Evolutionary conservation across 2,888 invertebrate genomes (phyloP), one percentile per base, ranked within the genome.

Genomic region (Leuctra nigra): DNA sequence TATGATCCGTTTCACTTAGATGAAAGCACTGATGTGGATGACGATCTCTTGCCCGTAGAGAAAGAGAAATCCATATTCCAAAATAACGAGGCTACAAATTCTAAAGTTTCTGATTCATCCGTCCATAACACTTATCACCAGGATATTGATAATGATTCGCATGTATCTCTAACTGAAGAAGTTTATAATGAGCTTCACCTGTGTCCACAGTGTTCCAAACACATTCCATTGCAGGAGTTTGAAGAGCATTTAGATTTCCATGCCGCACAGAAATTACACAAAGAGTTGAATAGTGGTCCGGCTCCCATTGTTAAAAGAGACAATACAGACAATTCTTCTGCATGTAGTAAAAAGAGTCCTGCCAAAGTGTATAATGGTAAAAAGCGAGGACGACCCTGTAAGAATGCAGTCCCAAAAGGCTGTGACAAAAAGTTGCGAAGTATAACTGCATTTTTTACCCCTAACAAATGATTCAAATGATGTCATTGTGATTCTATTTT

Each of bases 231-330:
- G 2, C 77, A 78, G 59, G 84, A 84, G 59, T 75, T 85, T 64
- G 69, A 76, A 1, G 87, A 90, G 67, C 94, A 94, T 72, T 71
- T 78, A 65, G 94, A 95, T 73, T 92, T 83, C 69, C 95, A 95
- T 70, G 78, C 87, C 64, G 95, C 95, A 4, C 80, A 84, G 67
- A 83, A 83, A 66, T 70, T 95, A 53, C 89, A 83, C 64, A 73
- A 77, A 63, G 78, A 83, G 70, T 68, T 86, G 6, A 86, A 86
- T 67, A 57, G 57, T 1, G 41, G 13, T 14, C 13, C 38, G 36
- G 38, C 24, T 16, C n/a, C 14, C 22, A 35, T 41, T 38, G 47
- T 11, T 24, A 46, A 18, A 11, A 35, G 53, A 25, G 29, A n/a
- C n/a, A n/a, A n/a, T n/a, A n/a, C n/a, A n/a, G n/a, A n/a, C n/a